Conservation (phyloP, 2,888 invertebrate genomes). For the Fragum fragum region DNA sequence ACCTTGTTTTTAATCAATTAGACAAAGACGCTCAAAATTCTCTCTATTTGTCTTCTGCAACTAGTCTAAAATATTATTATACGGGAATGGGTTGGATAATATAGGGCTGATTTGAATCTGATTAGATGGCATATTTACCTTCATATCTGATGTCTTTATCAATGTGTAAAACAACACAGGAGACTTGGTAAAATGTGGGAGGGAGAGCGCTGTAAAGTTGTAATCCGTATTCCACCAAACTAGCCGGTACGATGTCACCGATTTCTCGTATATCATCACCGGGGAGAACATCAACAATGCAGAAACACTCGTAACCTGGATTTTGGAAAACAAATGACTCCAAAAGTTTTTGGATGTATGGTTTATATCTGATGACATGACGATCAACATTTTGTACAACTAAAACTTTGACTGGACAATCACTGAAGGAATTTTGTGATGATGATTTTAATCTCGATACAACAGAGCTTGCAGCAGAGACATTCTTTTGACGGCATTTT, state of each 20-base stretch:
- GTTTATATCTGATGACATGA: conserved; percentile 40
- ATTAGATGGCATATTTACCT: conserved; percentile 7
- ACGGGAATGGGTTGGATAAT: no score
- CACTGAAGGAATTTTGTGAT: conserved; percentile 33
- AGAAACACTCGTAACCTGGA: conserved; percentile 43
- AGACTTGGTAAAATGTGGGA: conserved; percentile 38
- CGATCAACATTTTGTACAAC: conserved; percentile 43
- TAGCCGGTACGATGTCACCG: conserved; percentile 31
- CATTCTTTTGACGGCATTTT: conserved; percentile 3
- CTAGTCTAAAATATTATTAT: no score
- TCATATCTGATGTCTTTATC: conserved; percentile 12
- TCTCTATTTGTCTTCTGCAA: no score
- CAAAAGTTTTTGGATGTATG: conserved; percentile 36
- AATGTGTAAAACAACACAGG: conserved; percentile 43
- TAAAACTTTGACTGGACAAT: conserved; percentile 42
- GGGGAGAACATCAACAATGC: conserved; percentile 42
- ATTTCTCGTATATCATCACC: conserved; percentile 34
- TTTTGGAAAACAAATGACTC: conserved; percentile 35
- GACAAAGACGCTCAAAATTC: no score
- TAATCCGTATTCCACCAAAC: neutral
- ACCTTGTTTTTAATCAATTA: no score
- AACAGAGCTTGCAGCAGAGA: conserved; percentile 35
- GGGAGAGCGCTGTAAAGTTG: conserved; percentile 44
- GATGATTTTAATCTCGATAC: conserved; percentile 39
- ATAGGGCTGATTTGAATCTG: no score